These are phyloP conservation scores for Hippocampus zosterae DNA, from an alignment of 2,113 vertebrate species.

Conservation along the genomic window DNA sequence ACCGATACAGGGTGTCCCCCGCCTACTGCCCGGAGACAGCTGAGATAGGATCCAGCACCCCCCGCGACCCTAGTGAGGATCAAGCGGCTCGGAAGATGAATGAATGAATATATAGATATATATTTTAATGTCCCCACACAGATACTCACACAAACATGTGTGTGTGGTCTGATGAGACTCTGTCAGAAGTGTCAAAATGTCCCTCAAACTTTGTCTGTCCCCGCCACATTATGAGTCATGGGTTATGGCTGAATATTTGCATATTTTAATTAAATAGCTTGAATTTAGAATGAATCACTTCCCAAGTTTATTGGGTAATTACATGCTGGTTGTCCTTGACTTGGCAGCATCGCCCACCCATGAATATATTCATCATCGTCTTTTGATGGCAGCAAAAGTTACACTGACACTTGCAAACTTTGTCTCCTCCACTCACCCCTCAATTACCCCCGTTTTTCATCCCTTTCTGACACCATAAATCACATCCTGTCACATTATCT, in stretches of 20 bases:
- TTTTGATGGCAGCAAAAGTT: constrained; percentile 59
- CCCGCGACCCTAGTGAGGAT: too few relatives aligned
- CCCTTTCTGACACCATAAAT: constrained; percentile 57
- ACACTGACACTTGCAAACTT: constrained; percentile 62
- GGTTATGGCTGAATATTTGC: constrained; percentile 57
- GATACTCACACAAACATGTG: too few relatives aligned
- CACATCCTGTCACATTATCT: constrained; percentile 53
- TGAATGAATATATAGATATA: too few relatives aligned
- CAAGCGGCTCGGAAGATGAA: too few relatives aligned
- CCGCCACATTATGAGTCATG: constrained; percentile 20
- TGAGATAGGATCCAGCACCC: too few relatives aligned
- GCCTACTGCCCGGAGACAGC: too few relatives aligned
- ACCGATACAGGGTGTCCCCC: too few relatives aligned
- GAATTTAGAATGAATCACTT: constrained; percentile 64
- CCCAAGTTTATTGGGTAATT: constrained; percentile 66
- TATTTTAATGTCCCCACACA: not conserved
- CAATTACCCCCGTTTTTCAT: constrained; percentile 53
- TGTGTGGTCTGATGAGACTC: not conserved
- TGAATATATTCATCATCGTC: constrained; percentile 59
- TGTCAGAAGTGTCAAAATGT: constrained; percentile 33
- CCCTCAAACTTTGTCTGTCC: constrained; percentile 42
- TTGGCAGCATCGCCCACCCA: constrained; percentile 56
- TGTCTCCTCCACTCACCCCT: constrained; percentile 52
- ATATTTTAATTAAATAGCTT: constrained; percentile 70
- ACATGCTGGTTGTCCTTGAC: constrained; percentile 67